phyloP scores from a whole-genome alignment of 2,113 vertebrate genomes.

The Pao palembangensis region DNA sequence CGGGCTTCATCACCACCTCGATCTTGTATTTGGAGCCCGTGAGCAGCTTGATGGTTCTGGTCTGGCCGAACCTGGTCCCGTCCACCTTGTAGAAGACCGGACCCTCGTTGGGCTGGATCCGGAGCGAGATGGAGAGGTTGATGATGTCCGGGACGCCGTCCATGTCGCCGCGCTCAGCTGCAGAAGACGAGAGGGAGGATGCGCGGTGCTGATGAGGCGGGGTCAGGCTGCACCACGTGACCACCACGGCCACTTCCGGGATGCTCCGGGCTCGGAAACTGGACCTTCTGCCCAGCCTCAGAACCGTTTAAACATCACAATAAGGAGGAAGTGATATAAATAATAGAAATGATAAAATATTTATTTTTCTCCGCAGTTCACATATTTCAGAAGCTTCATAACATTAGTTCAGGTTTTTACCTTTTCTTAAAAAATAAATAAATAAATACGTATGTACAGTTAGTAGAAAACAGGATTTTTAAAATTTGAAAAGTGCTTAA shows the following conservation, averaged over 20 bases:
- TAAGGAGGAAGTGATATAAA: too few relatives aligned
- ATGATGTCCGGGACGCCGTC: conserved; percentile 86
- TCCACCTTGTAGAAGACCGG: conserved; percentile 97
- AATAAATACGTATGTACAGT: neutral
- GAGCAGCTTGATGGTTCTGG: conserved; percentile 93
- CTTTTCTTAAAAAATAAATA: neutral
- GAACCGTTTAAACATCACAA: too few relatives aligned
- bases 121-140: conserved; percentile 84
- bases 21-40: conserved; percentile 96
- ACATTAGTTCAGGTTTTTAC: too few relatives aligned
- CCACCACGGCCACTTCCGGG: neutral
- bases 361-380: too few relatives aligned
- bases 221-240: neutral
- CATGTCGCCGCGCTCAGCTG: conserved; percentile 62
- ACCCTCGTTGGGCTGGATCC: conserved; percentile 92
- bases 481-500: conserved; percentile 16
- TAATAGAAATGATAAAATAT: too few relatives aligned
- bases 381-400: too few relatives aligned
- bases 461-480: conserved; percentile 4
- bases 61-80: conserved; percentile 94
- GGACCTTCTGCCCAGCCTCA: too few relatives aligned
- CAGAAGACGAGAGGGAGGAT: neutral
- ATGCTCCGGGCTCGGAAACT: neutral
- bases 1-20: conserved; percentile 87
- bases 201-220: conserved; percentile 28